Evolutionary conservation across 2,797 vertebrate genomes (phyloP).

Genomic region (Pitangus sulphuratus): DNA sequence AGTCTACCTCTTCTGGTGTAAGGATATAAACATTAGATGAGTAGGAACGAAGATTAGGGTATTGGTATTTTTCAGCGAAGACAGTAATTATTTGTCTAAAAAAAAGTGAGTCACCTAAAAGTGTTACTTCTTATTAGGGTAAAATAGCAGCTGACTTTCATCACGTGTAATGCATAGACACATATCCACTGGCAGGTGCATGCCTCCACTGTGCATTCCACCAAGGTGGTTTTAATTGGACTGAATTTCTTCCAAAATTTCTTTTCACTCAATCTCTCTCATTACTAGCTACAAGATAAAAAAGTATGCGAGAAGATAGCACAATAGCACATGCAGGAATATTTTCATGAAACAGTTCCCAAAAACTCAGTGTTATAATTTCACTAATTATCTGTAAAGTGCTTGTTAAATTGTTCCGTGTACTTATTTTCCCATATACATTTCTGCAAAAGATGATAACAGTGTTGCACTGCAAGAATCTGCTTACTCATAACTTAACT

Average conservation of each 20-base stretch:
- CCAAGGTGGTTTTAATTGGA: not conserved
- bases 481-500: not conserved
- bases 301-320: rapidly evolving
- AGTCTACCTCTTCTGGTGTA: not conserved
- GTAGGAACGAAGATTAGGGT: not conserved
- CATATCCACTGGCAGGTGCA: not conserved
- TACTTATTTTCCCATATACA: not conserved
- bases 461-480: not conserved
- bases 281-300: not conserved
- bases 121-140: not conserved
- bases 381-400: not conserved
- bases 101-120: not conserved
- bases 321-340: not conserved
- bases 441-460: not conserved
- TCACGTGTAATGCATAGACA: rapidly evolving
- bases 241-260: not conserved
- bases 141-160: not conserved
- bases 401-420: not conserved
- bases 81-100: not conserved
- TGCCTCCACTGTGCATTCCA: not conserved
- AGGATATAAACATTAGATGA: not conserved
- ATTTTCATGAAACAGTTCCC: not conserved
- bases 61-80: not conserved
- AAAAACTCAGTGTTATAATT: not conserved
- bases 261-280: not conserved